Conservation (phyloP, 2,888 invertebrate species). For the Phorcus lineatus region DNA sequence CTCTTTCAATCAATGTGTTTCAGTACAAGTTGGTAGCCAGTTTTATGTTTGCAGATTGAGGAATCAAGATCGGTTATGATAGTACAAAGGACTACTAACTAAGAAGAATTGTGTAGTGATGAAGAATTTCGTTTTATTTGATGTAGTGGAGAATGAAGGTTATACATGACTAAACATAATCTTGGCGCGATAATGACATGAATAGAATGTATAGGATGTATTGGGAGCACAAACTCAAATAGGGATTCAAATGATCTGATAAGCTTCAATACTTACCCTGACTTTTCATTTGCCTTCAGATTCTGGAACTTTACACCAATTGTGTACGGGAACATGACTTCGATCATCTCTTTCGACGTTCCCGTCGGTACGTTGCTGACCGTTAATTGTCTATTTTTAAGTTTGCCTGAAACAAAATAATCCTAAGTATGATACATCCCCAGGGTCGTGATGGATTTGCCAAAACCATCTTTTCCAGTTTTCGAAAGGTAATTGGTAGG, state of each 20-base stretch:
- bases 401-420: conserved; percentile 22
- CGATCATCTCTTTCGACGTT: conserved; percentile 17
- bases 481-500: too few species aligned
- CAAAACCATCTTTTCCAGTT: too few species aligned
- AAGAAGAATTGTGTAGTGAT: too few species aligned
- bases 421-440: background rate
- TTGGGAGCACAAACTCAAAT: background rate
- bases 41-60: too few species aligned
- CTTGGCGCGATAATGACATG: too few species aligned
- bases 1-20: too few species aligned
- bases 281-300: background rate
- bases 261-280: background rate
- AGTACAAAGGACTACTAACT: too few species aligned
- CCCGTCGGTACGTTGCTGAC: conserved; percentile 9
- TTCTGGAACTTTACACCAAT: conserved; percentile 14
- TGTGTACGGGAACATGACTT: conserved; percentile 22
- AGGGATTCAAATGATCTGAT: background rate
- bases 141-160: too few species aligned
- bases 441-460: background rate
- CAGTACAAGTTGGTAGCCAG: too few species aligned
- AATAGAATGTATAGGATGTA: background rate
- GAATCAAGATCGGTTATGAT: too few species aligned
- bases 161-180: too few species aligned
- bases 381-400: conserved; percentile 8
- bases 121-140: too few species aligned